phyloP scores from a whole-genome alignment of 2,888 invertebrate genomes.

The Hyposoter didymator region DNA sequence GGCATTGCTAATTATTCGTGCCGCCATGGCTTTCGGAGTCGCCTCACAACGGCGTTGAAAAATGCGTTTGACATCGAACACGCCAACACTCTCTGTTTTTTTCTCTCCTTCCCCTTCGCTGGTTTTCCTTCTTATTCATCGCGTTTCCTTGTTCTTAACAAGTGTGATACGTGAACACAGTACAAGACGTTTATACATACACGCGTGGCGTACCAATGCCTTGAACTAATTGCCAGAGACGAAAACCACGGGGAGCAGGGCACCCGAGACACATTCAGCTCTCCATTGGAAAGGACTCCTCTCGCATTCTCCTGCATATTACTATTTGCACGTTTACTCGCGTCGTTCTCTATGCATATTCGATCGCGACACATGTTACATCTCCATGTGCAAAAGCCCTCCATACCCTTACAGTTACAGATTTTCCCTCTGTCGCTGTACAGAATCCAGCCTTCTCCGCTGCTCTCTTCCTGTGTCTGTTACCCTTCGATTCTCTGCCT shows the following conservation, averaged over 20 bases:
- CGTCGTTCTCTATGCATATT: conserved; percentile 39
- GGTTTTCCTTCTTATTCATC: conserved; percentile 1
- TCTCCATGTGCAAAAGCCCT: conserved; percentile 50
- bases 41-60: conserved; percentile 9
- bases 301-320: no score
- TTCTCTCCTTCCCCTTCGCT: background rate
- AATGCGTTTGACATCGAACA: background rate
- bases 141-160: background rate
- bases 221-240: conserved; percentile 60
- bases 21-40: background rate
- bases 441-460: conserved; percentile 2
- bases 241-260: conserved; percentile 18
- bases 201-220: conserved; percentile 34
- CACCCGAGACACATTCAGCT: conserved; percentile 1
- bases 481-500: background rate
- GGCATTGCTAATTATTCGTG: conserved; percentile 35
- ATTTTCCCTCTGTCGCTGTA: background rate
- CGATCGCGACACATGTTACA: conserved; percentile 58
- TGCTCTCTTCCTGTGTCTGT: no score
- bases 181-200: conserved; percentile 1
- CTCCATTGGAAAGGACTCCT: conserved; percentile 13
- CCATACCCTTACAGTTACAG: conserved; percentile 11
- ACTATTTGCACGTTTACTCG: conserved; percentile 23
- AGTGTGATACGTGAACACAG: background rate
- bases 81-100: background rate